These are phyloP conservation scores for Cephalopterus ornatus DNA, from an alignment of 2,113 vertebrate species.

Conservation along the genomic window DNA sequence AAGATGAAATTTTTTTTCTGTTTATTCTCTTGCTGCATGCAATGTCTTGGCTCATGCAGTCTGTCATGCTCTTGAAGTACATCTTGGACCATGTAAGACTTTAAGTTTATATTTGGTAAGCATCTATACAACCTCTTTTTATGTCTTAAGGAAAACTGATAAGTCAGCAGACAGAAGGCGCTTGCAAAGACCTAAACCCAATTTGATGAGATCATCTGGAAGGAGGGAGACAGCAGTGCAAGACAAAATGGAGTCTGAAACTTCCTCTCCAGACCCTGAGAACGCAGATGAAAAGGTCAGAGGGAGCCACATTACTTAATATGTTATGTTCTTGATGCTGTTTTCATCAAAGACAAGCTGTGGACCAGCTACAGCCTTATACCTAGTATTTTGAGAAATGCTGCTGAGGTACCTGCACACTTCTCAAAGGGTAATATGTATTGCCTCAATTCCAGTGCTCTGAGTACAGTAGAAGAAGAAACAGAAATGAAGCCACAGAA, in stretches of 20 bases:
- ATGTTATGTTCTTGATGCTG: background rate
- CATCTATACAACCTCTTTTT: background rate
- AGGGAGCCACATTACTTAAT: background rate
- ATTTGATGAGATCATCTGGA: slow-evolving; percentile 37
- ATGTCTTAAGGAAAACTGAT: slow-evolving; percentile 51
- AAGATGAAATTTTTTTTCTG: background rate
- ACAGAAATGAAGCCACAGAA: slow-evolving; percentile 8
- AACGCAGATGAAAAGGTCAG: slow-evolving; percentile 57
- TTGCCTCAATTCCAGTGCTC: slow-evolving; percentile 50
- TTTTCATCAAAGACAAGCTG: background rate
- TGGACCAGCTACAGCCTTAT: background rate
- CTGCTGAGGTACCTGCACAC: background rate
- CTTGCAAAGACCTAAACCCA: slow-evolving; percentile 65
- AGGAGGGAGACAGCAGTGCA: slow-evolving; percentile 38
- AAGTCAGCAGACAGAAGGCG: slow-evolving; percentile 5
- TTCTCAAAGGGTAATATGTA: background rate
- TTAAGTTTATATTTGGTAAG: background rate
- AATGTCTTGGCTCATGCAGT: background rate
- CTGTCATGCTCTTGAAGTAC: background rate
- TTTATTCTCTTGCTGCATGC: background rate
- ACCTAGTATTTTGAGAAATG: background rate
- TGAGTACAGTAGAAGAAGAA: background rate
- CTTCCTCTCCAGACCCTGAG: background rate
- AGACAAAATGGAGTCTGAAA: background rate
- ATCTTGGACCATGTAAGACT: background rate